These are phyloP conservation scores for Clarias laeviceps DNA, from an alignment of 2,797 vertebrate species.

Conservation along the genomic window DNA sequence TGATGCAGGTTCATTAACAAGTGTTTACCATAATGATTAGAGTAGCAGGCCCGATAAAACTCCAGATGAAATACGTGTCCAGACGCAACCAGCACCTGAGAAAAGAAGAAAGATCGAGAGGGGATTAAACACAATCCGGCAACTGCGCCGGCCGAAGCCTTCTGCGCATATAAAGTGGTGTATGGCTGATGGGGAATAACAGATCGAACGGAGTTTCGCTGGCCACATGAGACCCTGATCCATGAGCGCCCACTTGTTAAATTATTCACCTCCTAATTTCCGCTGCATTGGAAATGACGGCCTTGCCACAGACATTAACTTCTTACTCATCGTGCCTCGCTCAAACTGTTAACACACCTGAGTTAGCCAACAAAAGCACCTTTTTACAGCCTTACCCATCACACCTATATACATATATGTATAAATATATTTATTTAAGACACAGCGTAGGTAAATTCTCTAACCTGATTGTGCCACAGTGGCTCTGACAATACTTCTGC, in stretches of 20 bases:
- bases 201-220: neutral
- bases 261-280: conserved; percentile 98
- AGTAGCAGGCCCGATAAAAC: conserved; percentile 98
- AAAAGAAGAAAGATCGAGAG: conserved; percentile 12
- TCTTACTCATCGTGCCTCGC: neutral
- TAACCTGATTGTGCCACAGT: neutral
- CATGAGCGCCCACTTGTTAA: conserved; percentile 81
- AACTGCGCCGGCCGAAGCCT: neutral
- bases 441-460: neutral
- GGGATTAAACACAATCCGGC: neutral
- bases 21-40: conserved; percentile 96
- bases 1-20: conserved; percentile 9
- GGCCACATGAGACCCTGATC: conserved; percentile 72
- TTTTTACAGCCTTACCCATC: neutral
- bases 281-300: conserved; percentile 78
- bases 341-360: neutral
- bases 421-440: neutral
- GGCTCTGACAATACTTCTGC: neutral
- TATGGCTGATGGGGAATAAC: conserved; percentile 9
- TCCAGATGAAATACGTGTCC: conserved; percentile 99
- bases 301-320: conserved; percentile 23
- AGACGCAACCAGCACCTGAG: conserved; percentile 96
- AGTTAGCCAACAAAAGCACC: neutral
- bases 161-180: conserved; percentile 1
- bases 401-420: neutral